Evolutionary conservation across 2,113 vertebrate genomes (phyloP).

Genomic region (Chroicocephalus ridibundus): DNA sequence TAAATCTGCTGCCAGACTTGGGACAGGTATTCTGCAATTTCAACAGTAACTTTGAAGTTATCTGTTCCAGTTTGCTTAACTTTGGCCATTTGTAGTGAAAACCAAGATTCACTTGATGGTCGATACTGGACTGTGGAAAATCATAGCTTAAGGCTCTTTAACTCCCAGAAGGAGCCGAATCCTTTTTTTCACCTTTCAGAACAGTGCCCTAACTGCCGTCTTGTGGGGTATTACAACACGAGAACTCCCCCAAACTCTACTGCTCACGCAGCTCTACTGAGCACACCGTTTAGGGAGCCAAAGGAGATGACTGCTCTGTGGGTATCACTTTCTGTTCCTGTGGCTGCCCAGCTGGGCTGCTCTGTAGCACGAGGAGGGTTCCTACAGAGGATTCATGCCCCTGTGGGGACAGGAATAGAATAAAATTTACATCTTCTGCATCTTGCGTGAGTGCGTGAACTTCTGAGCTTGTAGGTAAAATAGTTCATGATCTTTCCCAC

Average conservation of each 20-base stretch:
- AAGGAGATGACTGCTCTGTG: background rate
- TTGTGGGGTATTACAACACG: background rate
- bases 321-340: background rate
- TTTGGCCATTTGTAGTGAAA: background rate
- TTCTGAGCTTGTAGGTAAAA: background rate
- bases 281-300: background rate
- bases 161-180: background rate
- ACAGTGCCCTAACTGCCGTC: background rate
- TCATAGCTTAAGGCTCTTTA: background rate
- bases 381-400: background rate
- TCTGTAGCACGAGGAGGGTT: background rate
- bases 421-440: background rate
- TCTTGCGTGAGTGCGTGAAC: rapidly evolving
- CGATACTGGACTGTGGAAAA: background rate
- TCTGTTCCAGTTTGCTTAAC: background rate
- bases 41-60: background rate
- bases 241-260: background rate
- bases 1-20: background rate
- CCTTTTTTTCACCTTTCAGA: background rate
- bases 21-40: background rate
- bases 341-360: background rate
- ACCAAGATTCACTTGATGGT: background rate
- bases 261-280: background rate
- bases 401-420: background rate
- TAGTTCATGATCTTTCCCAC: background rate